Evolutionary conservation across 2,797 vertebrate genomes (phyloP).

Genomic region (Pantherophis vulpinus): DNA sequence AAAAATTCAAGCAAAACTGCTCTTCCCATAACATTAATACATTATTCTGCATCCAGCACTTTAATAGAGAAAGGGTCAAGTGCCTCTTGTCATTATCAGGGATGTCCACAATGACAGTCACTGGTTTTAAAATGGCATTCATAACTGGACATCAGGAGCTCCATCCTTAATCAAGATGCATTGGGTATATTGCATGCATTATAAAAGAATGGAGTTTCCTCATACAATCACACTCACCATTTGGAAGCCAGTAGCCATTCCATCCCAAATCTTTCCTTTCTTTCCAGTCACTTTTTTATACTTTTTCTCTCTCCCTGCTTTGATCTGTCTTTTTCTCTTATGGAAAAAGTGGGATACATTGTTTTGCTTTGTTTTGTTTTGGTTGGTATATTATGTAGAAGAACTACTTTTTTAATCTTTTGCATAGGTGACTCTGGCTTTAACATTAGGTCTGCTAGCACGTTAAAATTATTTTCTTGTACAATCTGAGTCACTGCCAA

Average conservation of each 20-base stretch:
- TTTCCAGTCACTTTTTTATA: background rate
- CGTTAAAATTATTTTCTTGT: background rate
- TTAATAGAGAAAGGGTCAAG: background rate
- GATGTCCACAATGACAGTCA: background rate
- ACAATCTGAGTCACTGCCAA: background rate
- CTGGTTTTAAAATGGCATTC: background rate
- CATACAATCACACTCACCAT: background rate
- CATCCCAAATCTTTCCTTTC: background rate
- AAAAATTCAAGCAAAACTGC: background rate
- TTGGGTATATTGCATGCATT: background rate
- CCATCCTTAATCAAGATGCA: background rate
- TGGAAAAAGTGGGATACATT: background rate
- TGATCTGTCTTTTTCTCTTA: background rate
- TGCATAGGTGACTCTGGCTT: background rate
- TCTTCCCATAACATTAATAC: background rate
- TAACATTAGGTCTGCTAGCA: background rate
- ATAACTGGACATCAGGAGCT: background rate
- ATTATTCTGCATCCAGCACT: background rate
- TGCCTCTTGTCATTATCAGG: background rate
- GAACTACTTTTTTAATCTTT: background rate
- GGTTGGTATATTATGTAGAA: background rate
- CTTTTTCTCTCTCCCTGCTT: background rate
- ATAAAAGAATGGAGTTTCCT: background rate
- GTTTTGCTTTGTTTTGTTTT: background rate
- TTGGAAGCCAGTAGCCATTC: background rate